Evolutionary conservation across 1,140 invertebrate species (phyloP).

Genomic region (Drosophila burlai): DNA sequence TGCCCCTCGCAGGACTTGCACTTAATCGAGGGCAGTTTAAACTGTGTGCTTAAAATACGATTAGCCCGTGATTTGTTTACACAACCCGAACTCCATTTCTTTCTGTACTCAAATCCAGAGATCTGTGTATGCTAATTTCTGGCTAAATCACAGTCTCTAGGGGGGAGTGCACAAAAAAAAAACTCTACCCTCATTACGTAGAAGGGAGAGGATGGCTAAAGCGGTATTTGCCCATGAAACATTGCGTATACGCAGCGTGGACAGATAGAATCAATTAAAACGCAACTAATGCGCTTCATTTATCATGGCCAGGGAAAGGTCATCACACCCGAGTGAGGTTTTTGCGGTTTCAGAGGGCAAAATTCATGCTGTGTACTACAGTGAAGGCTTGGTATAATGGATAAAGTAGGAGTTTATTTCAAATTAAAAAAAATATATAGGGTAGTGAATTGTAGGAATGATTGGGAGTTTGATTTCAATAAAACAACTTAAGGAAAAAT

Average conservation of each 20-base stretch:
- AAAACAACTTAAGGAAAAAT: background rate
- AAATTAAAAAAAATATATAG: background rate
- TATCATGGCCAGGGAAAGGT: constrained; percentile 65
- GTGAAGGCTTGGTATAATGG: background rate
- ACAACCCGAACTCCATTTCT: constrained; percentile 24
- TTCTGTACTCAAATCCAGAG: constrained; percentile 15
- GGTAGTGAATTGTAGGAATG: background rate
- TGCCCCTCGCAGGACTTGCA: constrained; percentile 14
- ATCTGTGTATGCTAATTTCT: constrained; percentile 68
- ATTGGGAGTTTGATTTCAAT: too few species aligned
- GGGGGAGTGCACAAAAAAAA: background rate
- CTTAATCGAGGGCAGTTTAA: constrained; percentile 51
- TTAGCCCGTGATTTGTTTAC: constrained; percentile 74
- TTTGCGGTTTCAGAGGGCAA: constrained; percentile 22
- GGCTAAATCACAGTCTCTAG: constrained; percentile 48
- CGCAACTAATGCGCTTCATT: constrained; percentile 77
- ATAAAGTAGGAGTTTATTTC: background rate
- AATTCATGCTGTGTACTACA: constrained; percentile 12
- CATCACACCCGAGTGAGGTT: constrained; percentile 38
- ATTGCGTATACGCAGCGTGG: constrained; percentile 42
- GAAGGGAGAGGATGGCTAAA: background rate
- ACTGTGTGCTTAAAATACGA: constrained; percentile 75
- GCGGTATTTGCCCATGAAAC: constrained; percentile 25
- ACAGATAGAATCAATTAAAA: constrained; percentile 79
- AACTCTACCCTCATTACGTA: constrained; percentile 10